A percentile compares a stretch with the other conserved stretches of the same genome.
Conservation (phyloP, 2,113 vertebrate genomes). For the Acrocephalus arundinaceus region DNA sequence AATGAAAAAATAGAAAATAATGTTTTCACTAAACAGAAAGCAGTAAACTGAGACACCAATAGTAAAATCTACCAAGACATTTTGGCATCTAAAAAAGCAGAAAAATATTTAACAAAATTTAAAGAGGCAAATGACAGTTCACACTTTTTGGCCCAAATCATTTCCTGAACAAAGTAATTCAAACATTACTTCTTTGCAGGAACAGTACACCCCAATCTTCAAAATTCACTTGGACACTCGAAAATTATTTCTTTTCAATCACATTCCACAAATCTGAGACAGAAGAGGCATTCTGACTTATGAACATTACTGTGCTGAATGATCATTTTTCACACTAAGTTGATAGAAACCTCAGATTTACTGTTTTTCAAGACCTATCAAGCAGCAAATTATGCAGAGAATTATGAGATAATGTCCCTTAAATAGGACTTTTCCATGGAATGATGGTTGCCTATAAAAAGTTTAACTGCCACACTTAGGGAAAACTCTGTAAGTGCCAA, state of each 20-base stretch:
- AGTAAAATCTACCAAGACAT: neutral
- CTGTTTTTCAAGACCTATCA: neutral
- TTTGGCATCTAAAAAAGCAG: neutral
- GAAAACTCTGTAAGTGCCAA: neutral
- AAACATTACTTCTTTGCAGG: neutral
- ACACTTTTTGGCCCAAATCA: neutral
- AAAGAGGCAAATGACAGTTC: neutral
- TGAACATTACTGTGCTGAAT: neutral
- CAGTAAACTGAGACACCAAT: neutral
- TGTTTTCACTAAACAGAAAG: neutral
- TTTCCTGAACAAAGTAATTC: neutral
- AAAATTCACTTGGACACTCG: neutral
- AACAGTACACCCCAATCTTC: neutral
- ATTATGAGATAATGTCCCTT: neutral
- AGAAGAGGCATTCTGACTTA: neutral
- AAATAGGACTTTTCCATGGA: neutral
- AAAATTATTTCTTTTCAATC: neutral
- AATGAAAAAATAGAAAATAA: accelerated
- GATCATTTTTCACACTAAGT: neutral
- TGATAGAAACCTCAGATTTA: neutral
- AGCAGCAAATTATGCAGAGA: neutral
- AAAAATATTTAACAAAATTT: neutral
- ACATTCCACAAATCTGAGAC: neutral
- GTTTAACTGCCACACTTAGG: neutral
- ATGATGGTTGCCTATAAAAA: neutral